A percentile compares a stretch with the other conserved stretches of the same genome.
Evolutionary conservation across 2,797 vertebrate species (phyloP).

Genomic region (Arctocebus calabarensis): DNA sequence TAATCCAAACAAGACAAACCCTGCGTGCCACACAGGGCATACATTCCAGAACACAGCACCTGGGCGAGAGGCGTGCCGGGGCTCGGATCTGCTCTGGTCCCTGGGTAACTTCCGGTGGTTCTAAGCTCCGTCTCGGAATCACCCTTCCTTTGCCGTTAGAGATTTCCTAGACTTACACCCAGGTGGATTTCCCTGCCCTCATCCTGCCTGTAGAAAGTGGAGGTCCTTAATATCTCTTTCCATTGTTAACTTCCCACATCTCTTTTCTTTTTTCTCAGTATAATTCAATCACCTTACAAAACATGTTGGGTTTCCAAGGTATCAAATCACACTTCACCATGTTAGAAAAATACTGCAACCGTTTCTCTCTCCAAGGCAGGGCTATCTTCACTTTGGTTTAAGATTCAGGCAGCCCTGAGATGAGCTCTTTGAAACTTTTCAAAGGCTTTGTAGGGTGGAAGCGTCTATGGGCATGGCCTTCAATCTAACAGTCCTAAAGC

Average conservation of each 20-base stretch:
- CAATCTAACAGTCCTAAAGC: constrained; percentile 12
- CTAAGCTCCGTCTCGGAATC: not conserved
- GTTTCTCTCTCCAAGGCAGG: not conserved
- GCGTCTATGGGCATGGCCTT: not conserved
- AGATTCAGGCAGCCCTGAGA: not conserved
- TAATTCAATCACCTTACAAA: constrained; percentile 36
- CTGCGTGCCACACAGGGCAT: not conserved
- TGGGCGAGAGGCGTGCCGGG: not conserved
- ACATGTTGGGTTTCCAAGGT: not conserved
- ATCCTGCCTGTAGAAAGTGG: not conserved
- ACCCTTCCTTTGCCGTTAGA: constrained; percentile 14
- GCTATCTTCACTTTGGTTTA: not conserved
- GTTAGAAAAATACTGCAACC: not conserved
- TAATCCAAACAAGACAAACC: not conserved
- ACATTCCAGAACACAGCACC: not conserved
- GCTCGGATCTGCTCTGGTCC: not conserved
- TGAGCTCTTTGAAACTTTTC: constrained; percentile 9
- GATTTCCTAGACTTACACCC: not conserved
- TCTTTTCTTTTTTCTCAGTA: not conserved
- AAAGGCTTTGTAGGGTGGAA: not conserved
- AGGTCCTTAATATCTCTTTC: not conserved
- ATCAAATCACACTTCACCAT: constrained; percentile 22
- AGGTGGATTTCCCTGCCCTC: not conserved
- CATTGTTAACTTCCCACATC: not conserved
- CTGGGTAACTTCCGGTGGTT: not conserved